Evolutionary conservation across 37 sponge, comb jelly and placozoan species (phyloP).

Genomic region (Ephydatia muelleri): DNA sequence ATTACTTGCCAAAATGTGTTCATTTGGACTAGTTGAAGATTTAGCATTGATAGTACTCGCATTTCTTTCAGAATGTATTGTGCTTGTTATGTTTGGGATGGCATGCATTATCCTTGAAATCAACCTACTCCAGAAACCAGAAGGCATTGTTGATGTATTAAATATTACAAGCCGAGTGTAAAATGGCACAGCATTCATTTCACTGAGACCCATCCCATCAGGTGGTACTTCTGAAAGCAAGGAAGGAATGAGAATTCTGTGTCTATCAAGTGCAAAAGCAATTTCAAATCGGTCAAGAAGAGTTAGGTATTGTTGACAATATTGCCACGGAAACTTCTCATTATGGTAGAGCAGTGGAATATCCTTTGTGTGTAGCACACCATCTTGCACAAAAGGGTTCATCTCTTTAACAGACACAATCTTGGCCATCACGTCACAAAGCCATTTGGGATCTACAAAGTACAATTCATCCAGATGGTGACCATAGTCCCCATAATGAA

Average conservation of each 20-base stretch:
- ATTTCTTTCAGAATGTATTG: too few species aligned
- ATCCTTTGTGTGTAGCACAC: conserved; percentile 51
- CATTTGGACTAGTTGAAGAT: too few species aligned
- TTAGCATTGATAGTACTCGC: not conserved
- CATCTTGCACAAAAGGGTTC: conserved; percentile 82
- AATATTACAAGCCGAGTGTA: conserved; percentile 61
- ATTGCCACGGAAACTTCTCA: conserved; percentile 72
- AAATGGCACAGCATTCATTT: not conserved
- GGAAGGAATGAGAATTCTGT: conserved; percentile 81
- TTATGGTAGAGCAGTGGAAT: conserved; percentile 70
- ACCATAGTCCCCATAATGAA: conserved; percentile 83
- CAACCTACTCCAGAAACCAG: conserved; percentile 92
- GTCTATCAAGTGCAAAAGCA: conserved; percentile 83
- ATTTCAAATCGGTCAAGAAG: conserved; percentile 88
- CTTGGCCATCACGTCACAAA: conserved; percentile 88
- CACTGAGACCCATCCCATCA: not conserved
- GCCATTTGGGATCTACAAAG: conserved; percentile 90
- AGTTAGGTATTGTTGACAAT: conserved; percentile 76
- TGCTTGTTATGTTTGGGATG: not conserved
- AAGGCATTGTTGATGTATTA: conserved; percentile 45
- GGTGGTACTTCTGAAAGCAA: conserved; percentile 70
- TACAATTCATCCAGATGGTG: conserved; percentile 80
- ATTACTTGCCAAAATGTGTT: too few species aligned
- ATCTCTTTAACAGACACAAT: conserved; percentile 79
- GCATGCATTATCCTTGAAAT: conserved; percentile 80